These are phyloP conservation scores for Philaethria dido DNA, from an alignment of 2,888 invertebrate genomes.

Conservation along the genomic window DNA sequence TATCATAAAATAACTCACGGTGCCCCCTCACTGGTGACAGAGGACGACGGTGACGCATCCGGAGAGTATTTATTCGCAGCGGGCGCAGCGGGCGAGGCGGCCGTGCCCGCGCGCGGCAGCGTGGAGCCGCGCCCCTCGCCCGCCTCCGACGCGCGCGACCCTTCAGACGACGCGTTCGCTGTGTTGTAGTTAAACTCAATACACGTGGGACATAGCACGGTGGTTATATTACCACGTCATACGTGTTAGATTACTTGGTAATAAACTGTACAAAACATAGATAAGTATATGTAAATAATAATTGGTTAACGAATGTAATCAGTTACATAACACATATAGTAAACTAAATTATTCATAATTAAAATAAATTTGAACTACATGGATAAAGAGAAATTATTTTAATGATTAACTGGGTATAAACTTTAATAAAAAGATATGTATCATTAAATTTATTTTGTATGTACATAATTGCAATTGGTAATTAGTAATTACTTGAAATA, in stretches of 20 bases:
- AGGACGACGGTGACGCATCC: constrained; percentile 93
- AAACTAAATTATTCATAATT: no score
- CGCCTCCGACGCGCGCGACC: constrained; percentile 76
- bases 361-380: no score
- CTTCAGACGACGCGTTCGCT: constrained; percentile 83
- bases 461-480: no score
- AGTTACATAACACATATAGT: no score
- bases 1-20: constrained; percentile 73
- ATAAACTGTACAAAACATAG: no score
- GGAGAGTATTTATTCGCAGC: constrained; percentile 89
- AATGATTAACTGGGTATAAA: no score
- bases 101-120: constrained; percentile 70
- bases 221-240: not conserved
- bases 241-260: not conserved
- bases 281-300: no score
- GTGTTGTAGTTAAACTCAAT: constrained; percentile 79
- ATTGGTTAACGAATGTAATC: no score
- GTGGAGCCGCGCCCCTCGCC: constrained; percentile 79
- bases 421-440: no score
- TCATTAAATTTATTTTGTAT: no score
- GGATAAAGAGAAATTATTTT: no score
- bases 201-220: constrained; percentile 46
- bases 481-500: no score
- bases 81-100: constrained; percentile 70
- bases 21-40: constrained; percentile 93